phyloP scores from a whole-genome alignment of 2,113 vertebrate genomes.

The Parotia lawesii region DNA sequence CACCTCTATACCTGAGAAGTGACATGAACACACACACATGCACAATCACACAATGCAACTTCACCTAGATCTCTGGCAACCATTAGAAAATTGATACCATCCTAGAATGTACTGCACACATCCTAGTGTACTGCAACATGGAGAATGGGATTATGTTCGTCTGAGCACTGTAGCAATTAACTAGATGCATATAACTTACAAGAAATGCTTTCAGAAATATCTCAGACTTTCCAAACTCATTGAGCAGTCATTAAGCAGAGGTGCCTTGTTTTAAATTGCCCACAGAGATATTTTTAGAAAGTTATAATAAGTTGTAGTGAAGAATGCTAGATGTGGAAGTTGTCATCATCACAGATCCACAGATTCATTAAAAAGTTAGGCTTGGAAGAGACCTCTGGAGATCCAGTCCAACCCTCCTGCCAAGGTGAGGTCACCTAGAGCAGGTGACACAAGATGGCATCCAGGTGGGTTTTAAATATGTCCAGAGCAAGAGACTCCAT shows the following conservation, averaged over 20 bases:
- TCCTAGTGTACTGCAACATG: not conserved
- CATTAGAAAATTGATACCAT: not conserved
- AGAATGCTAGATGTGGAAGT: not conserved
- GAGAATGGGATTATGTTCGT: not conserved
- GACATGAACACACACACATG: fast-evolving
- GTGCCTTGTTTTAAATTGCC: not conserved
- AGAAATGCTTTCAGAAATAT: not conserved
- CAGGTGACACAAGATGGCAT: not conserved
- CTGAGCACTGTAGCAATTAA: not conserved
- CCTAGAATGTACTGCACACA: not conserved
- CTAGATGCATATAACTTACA: not conserved
- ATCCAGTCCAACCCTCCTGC: too few relatives aligned
- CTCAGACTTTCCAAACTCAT: not conserved
- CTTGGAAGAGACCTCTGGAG: not conserved
- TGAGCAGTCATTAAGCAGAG: not conserved
- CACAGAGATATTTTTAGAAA: not conserved
- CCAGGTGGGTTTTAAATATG: not conserved
- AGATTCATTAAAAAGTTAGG: not conserved
- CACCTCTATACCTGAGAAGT: not conserved
- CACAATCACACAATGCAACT: not conserved
- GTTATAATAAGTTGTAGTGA: not conserved
- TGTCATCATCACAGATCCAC: not conserved
- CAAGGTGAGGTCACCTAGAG: not conserved
- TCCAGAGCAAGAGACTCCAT: not conserved
- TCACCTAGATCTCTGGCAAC: not conserved